Percentiles rank a stretch among this genome's conserved stretches.
Evolutionary conservation across 1,140 invertebrate genomes (phyloP).

Genomic region (Trypoxylus dichotomus): DNA sequence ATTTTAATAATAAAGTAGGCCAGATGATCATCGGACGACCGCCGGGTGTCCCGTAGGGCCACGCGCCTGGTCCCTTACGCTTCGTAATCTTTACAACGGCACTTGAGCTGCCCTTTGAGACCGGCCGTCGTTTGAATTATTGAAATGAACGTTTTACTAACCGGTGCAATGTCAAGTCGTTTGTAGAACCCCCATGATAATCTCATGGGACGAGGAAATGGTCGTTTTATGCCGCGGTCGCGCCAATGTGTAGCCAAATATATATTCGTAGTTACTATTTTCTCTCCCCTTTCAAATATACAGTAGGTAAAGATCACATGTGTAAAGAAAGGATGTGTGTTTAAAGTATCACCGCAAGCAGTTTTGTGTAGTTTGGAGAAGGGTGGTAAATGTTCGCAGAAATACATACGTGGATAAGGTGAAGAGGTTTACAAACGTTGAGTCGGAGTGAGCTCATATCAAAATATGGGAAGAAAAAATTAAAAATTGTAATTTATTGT

Average conservation of each 20-base stretch:
- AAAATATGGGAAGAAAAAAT: too few species aligned
- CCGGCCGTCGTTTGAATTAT: background rate
- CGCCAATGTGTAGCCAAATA: background rate
- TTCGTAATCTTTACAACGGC: conserved; percentile 6
- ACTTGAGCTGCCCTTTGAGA: background rate
- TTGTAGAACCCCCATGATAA: background rate
- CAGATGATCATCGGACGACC: background rate
- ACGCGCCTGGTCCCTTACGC: background rate
- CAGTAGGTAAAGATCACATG: background rate
- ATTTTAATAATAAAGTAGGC: background rate
- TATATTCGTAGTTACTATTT: background rate
- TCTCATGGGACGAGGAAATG: background rate
- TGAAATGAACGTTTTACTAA: conserved; percentile 1
- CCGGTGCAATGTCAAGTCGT: background rate
- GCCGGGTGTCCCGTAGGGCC: background rate
- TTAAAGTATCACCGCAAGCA: background rate
- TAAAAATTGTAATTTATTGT: too few species aligned
- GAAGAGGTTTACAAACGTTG: too few species aligned
- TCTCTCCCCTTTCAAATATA: background rate
- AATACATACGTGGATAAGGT: too few species aligned
- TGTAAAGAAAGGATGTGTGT: background rate
- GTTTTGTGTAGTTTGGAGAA: background rate
- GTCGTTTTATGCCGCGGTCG: background rate
- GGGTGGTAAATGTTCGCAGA: background rate
- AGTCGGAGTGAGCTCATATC: too few species aligned